phyloP scores from a whole-genome alignment of 2,113 vertebrate species.

The Edolisoma coerulescens region DNA sequence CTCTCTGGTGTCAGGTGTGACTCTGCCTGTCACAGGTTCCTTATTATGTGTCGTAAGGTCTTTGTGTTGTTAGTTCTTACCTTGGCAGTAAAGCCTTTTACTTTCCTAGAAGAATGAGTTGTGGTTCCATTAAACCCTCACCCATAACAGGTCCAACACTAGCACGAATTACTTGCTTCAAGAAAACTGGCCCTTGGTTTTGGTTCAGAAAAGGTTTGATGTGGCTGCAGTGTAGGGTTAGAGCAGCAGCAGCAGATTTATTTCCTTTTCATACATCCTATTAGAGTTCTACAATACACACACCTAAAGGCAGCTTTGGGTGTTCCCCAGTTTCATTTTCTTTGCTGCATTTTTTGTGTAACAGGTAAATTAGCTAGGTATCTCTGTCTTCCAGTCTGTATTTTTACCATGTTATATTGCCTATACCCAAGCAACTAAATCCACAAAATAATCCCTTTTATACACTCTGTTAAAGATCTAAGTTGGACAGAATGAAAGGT shows the following conservation, averaged over 20 bases:
- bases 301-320: neutral
- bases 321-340: neutral
- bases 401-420: neutral
- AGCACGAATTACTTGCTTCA: neutral
- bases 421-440: neutral
- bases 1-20: rapidly evolving
- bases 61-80: neutral
- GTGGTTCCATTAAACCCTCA: neutral
- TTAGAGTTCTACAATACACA: neutral
- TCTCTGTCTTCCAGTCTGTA: neutral
- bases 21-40: neutral
- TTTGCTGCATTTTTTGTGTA: neutral
- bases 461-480: neutral
- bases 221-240: neutral
- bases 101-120: rapidly evolving
- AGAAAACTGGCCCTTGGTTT: neutral
- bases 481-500: too few species aligned
- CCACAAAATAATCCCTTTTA: neutral
- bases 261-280: neutral
- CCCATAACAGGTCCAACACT: neutral
- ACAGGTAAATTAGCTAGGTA: neutral
- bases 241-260: neutral
- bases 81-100: neutral
- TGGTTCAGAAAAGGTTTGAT: neutral
- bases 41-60: neutral